phyloP scores from a whole-genome alignment of 2,113 vertebrate species.

The Anseranas semipalmata region DNA sequence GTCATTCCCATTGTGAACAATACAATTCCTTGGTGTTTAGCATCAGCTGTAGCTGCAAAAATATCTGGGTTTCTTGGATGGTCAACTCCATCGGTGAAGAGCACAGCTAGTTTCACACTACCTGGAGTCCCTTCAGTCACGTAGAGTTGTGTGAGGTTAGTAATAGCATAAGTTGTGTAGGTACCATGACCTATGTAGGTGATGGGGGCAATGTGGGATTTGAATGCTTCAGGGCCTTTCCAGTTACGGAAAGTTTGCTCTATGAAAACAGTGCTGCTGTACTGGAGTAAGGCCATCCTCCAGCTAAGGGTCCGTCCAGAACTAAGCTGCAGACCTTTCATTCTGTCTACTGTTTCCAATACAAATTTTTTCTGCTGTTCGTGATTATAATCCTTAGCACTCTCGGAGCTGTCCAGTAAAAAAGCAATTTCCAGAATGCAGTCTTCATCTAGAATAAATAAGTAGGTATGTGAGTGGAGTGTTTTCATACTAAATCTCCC shows the following conservation, averaged over 20 bases:
- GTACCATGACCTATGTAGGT: slow-evolving; percentile 89
- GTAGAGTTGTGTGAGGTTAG: slow-evolving; percentile 90
- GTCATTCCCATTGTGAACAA: slow-evolving; percentile 91
- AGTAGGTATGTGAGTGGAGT: background rate
- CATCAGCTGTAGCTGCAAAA: slow-evolving; percentile 87
- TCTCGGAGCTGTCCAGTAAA: slow-evolving; percentile 91
- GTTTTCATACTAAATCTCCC: background rate
- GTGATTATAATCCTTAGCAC: slow-evolving; percentile 85
- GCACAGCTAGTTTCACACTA: slow-evolving; percentile 83
- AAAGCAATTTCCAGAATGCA: slow-evolving; percentile 89
- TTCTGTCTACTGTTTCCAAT: slow-evolving; percentile 82
- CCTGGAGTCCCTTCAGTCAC: slow-evolving; percentile 79
- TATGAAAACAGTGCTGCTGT: slow-evolving; percentile 88
- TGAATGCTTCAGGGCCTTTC: slow-evolving; percentile 85
- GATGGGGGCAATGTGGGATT: slow-evolving; percentile 79
- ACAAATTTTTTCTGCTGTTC: slow-evolving; percentile 87
- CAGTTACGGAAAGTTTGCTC: slow-evolving; percentile 89
- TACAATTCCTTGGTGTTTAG: slow-evolving; percentile 88
- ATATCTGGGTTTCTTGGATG: slow-evolving; percentile 92
- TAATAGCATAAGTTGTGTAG: slow-evolving; percentile 91
- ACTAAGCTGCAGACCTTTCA: slow-evolving; percentile 79
- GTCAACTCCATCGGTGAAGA: slow-evolving; percentile 86
- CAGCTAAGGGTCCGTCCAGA: slow-evolving; percentile 81
- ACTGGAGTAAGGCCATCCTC: slow-evolving; percentile 88
- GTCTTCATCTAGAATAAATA: slow-evolving; percentile 80